Evolutionary conservation across 2,888 invertebrate genomes (phyloP), one percentile per base, ranked within the genome.

Genomic region (Agapostemon virescens): DNA sequence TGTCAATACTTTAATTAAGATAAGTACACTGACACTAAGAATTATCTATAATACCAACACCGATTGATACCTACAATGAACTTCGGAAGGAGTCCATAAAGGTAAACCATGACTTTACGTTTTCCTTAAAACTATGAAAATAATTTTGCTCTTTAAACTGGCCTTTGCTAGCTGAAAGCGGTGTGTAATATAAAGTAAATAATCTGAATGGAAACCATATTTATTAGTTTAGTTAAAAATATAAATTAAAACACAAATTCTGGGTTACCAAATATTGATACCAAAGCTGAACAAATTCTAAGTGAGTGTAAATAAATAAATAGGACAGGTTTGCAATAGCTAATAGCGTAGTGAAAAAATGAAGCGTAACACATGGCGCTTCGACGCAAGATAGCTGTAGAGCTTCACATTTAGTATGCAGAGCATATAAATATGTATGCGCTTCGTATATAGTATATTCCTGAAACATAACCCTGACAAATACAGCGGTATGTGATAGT

Each of bases 381-480:
- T 17, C 23, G 15, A 30, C 23, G 23, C 23, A 38, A 72, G 45
- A 36, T n/a, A 38, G 17, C 30, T 66, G n/a, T 26, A 20, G 15
- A n/a, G 49, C 38, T 45, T 33, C 45, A 23, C 5, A 58, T 58
- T 30, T 58, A 30, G 33, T 63, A 55, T n/a, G 58, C 49, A 66
- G 67, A 66, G 64, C 78, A 13, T 69, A 73, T 78, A 69, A 78
- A 80, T 78, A 74, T 69, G 66, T 80, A 80, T 52, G 52, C 52
- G 52, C 13, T 69, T n/a, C 33, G 23, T 17, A 49, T n/a, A 42
- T 49, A n/a, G 55, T 33, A 77, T 36, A 20, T 30, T 30, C 30
- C 36, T 67, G 42, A 67, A 74, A 55, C 66, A 66, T 74, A 69
- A n/a, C 45, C 38, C 64, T 67, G 74, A 74, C 71, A 74, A 79